Percentiles rank a stretch among this genome's conserved stretches.
Conservation (phyloP, 53 echinoderm and acorn worm genomes). For the Luidia sarsii region DNA sequence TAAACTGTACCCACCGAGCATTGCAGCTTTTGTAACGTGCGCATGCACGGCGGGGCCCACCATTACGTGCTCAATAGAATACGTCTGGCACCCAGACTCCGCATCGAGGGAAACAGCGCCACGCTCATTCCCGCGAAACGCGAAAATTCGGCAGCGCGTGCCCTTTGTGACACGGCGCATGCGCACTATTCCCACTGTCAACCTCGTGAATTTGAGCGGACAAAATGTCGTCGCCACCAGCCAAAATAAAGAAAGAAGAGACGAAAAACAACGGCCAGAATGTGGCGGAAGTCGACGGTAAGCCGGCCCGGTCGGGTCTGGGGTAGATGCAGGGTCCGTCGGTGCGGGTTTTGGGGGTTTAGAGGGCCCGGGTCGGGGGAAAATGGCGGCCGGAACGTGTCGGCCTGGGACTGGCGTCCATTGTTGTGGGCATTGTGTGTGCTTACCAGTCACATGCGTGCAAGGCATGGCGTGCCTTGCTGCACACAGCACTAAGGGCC, state of each 20-base stretch:
- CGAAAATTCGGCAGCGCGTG: conserved; percentile 30
- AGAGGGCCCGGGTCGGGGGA: neutral
- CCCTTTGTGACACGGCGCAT: conserved; percentile 61
- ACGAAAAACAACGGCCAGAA: conserved; percentile 97
- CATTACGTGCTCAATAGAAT: too few species aligned
- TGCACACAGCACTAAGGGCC: neutral
- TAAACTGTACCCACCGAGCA: too few species aligned
- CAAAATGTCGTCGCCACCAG: conserved; percentile 91
- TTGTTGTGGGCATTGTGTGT: conserved; percentile 59
- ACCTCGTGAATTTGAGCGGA: conserved; percentile 77
- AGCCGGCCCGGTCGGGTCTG: conserved; percentile 41
- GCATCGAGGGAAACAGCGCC: neutral
- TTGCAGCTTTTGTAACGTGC: too few species aligned
- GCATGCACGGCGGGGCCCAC: too few species aligned
- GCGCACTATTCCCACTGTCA: conserved; percentile 54
- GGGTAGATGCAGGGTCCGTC: neutral
- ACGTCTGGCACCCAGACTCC: neutral
- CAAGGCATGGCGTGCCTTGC: conserved; percentile 43
- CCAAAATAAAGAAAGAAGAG: conserved; percentile 99
- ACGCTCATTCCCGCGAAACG: conserved; percentile 50
- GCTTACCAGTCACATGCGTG: neutral
- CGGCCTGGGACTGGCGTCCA: conserved; percentile 22
- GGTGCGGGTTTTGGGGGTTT: neutral
- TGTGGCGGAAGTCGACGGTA: conserved; percentile 88
- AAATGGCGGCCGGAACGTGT: conserved; percentile 17